Conservation (phyloP, 2,888 invertebrate species). For the Drosophila acutilabella region DNA sequence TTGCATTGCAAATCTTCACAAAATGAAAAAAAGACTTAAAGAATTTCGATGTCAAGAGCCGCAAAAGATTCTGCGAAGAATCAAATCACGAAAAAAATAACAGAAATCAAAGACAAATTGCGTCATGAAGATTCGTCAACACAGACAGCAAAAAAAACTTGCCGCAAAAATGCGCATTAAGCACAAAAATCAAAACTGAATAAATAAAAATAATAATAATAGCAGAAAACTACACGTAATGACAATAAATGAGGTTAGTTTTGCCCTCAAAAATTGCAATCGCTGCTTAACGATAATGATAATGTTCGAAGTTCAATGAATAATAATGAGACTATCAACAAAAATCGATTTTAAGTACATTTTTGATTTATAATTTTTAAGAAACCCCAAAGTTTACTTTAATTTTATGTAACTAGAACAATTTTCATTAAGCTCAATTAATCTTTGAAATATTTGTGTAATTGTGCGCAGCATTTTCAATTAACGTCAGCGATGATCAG, state of each 20-base stretch:
- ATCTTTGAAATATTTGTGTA: constrained; percentile 27
- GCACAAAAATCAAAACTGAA: constrained; percentile 11
- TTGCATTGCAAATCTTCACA: constrained; percentile 56
- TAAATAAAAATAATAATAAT: constrained; percentile 28
- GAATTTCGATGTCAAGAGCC: constrained; percentile 20
- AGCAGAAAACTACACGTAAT: constrained; percentile 32
- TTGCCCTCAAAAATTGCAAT: constrained; percentile 44
- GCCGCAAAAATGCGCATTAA: constrained; percentile 29
- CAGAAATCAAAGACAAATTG: constrained; percentile 31
- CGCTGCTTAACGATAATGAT: constrained; percentile 38
- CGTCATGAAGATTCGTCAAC: constrained; percentile 51
- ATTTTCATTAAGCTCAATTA: constrained; percentile 24
- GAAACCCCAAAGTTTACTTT: constrained; percentile 1
- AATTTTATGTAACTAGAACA: constrained; percentile 51
- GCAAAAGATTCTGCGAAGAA: constrained; percentile 46
- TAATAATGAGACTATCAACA: constrained; percentile 20
- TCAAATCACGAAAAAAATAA: constrained; percentile 20
- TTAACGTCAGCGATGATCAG: constrained; percentile 30
- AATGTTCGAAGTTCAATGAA: constrained; percentile 57
- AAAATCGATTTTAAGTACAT: constrained; percentile 10
- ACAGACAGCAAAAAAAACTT: constrained; percentile 8
- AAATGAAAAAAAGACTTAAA: not conserved
- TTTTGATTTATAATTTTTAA: constrained; percentile 49
- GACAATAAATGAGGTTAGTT: constrained; percentile 59
- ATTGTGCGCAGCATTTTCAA: constrained; percentile 29